Base-by-base conservation (phyloP, 2,888 invertebrate genomes). In the Protula sp. region DNA sequence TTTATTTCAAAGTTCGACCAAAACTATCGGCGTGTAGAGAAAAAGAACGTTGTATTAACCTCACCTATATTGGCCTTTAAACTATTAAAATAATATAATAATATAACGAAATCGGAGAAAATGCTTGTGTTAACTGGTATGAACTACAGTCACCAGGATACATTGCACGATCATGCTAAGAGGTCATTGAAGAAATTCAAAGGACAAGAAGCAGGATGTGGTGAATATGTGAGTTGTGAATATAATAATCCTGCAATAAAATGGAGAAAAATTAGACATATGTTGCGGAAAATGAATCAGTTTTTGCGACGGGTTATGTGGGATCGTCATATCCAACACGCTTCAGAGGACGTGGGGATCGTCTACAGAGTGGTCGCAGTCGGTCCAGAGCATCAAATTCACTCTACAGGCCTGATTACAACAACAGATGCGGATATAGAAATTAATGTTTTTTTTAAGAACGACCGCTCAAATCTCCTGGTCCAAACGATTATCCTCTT, bases 151-250 rank as follows among this genome's bases (percentile, higher is more conserved):
- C 55, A 64, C 24, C 56, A 55, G 45, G 59, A 47, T 22, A 65
- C 62, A 2, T 47, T 65, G 26, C 67, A 68, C 62, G 65, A 67
- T 38, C 55, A 68, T 45, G 65, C 62, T 19, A 68, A 64, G 45
- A 29, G 30, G 38, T 60, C 66, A n/a, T 48, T 64, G 24, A 30
- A 38, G 26, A 55, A 55, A 38, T 55, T 55, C 26, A 45, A 5
- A 5, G 53, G 24, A 38, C 9, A 31, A 55, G 38, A 45, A 5
- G 24, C 4, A 38, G 30, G 5, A 38, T n/a, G 5, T 55, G n/a
- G n/a, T n/a, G n/a, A n/a, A n/a, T n/a, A n/a, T n/a, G n/a, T n/a
- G n/a, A n/a, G n/a, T n/a, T n/a, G n/a, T n/a, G n/a, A n/a, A n/a
- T n/a, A n/a, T n/a, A n/a, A n/a, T n/a, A n/a, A n/a, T n/a, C n/a